These are phyloP conservation scores for Bovichtus variegatus DNA, from an alignment of 2,797 vertebrate species.

Conservation along the genomic window DNA sequence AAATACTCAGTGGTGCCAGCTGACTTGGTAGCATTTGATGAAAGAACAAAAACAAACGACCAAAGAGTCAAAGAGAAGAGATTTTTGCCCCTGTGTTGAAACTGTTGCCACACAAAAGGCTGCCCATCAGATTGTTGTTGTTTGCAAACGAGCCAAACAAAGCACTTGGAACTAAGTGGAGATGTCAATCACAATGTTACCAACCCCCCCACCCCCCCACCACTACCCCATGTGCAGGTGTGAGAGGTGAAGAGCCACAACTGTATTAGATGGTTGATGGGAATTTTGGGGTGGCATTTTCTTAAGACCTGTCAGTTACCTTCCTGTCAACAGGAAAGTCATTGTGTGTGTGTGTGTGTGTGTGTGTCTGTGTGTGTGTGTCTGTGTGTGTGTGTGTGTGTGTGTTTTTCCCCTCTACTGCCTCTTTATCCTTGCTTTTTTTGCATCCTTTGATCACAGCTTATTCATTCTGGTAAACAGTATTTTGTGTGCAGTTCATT, in stretches of 20 bases:
- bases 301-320: too few relatives aligned
- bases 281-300: too few relatives aligned
- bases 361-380: too few relatives aligned
- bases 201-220: too few relatives aligned
- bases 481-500: too few relatives aligned
- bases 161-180: background rate
- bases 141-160: slow-evolving; percentile 13
- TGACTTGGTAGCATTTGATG: background rate
- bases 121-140: slow-evolving; percentile 16
- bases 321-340: too few relatives aligned
- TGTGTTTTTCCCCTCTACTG: too few relatives aligned
- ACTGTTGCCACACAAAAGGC: background rate
- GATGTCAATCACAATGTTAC: slow-evolving; percentile 22
- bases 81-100: slow-evolving; percentile 4
- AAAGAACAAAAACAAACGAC: slow-evolving; percentile 3
- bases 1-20: background rate
- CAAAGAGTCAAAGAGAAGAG: background rate
- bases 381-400: too few relatives aligned
- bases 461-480: too few relatives aligned
- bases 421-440: too few relatives aligned
- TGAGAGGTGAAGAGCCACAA: background rate
- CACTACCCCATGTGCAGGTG: slow-evolving; percentile 8
- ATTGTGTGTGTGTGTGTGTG: too few relatives aligned
- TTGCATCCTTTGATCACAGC: too few relatives aligned
- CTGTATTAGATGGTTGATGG: background rate